phyloP scores from a whole-genome alignment of 2,888 invertebrate species.

The Sericinus montela region DNA sequence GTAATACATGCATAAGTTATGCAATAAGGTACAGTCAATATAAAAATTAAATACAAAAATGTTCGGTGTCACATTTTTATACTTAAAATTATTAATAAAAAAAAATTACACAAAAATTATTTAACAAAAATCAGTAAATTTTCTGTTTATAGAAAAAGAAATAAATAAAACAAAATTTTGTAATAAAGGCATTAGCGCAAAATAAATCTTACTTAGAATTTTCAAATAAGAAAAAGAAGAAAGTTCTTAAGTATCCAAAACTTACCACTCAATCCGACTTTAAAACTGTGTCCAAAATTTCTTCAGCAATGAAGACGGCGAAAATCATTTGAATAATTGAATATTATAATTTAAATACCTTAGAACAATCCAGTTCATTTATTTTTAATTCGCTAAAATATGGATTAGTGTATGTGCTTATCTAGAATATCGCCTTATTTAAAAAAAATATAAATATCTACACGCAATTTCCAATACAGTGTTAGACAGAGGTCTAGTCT shows the following conservation, averaged over 20 bases:
- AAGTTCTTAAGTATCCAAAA: slow-evolving; percentile 18
- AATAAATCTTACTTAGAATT: slow-evolving; percentile 16
- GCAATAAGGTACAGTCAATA: too few species aligned
- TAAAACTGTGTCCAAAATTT: slow-evolving; percentile 19
- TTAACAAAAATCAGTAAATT: too few species aligned
- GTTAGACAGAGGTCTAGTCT: too few species aligned
- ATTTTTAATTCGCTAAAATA: too few species aligned
- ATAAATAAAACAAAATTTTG: neutral
- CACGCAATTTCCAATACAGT: too few species aligned
- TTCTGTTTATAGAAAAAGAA: too few species aligned
- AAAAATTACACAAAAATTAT: neutral
- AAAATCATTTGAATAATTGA: slow-evolving; percentile 14
- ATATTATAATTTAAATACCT: slow-evolving; percentile 10
- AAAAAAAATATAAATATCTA: too few species aligned
- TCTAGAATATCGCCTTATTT: too few species aligned
- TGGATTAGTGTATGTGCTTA: too few species aligned
- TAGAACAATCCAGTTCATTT: neutral
- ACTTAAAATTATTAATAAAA: neutral
- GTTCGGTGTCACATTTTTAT: neutral
- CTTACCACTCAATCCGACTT: slow-evolving; percentile 19
- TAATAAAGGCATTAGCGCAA: slow-evolving; percentile 11
- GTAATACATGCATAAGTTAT: too few species aligned
- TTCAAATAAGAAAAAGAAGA: slow-evolving; percentile 18
- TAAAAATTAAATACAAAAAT: too few species aligned
- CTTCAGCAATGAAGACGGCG: slow-evolving; percentile 9